Evolutionary conservation across 2,113 vertebrate species (phyloP), one percentile per base, ranked within the genome.

Genomic region (Axis porcinus): DNA sequence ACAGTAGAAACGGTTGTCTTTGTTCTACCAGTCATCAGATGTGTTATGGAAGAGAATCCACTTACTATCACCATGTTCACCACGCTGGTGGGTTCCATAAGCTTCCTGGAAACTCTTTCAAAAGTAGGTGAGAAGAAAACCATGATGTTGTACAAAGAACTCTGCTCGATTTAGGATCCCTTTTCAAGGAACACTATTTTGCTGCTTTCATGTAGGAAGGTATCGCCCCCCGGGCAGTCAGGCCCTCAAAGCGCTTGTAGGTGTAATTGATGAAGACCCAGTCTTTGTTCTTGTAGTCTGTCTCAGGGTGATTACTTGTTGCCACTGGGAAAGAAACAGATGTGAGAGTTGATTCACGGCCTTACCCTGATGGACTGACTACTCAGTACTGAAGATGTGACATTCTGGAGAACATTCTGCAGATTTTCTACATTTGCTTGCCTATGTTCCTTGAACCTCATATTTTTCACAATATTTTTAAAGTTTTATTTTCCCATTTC

Each of bases 231-330:
- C 99, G 99, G 6, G 99, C 99, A 0, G 99, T 99, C 96, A 99
- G 99, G 40, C 99, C 99, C 96, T 99, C 99, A 0, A 99, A 99
- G 95, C 99, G 99, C 81, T 99, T 99, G 98, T 99, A 99, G 2
- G 99, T 99, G 98, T 99, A 99, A 98, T 99, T 99, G 99, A 99
- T 99, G 98, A 99, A 99, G 98, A 99, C 99, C 99, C 99, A 99
- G 99, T 99, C 99, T 96, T 99, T 99, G 99, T 99, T 99, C 99
- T 99, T 99, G 98, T 99, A 99, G 98, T 99, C 99, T 0, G 98
- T 99, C 98, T 99, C 99, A 0, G 99, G 99, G 86, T 99, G 99
- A 95, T 99, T 99, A 97, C 99, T 99, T 58, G 99, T 98, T 60
- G 98, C 98, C 97, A 99, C 99, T 99, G 98, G 25, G 82, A 89